These are phyloP conservation scores for Xenentodon cancila DNA, from an alignment of 2,797 vertebrate species.

Conservation along the genomic window DNA sequence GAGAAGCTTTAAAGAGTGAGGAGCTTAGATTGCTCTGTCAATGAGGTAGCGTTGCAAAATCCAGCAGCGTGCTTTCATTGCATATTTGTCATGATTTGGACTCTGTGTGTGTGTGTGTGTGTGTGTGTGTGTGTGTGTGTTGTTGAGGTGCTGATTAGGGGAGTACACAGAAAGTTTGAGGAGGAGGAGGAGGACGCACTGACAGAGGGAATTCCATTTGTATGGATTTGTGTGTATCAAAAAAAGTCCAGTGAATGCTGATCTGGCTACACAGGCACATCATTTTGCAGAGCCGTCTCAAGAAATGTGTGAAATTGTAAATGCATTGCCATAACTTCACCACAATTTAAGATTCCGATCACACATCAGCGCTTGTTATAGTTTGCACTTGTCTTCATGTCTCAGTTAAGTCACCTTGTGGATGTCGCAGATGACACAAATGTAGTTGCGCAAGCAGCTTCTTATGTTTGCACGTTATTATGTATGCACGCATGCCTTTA, in stretches of 20 bases:
- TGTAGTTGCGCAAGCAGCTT: conserved; percentile 13
- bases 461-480: background rate
- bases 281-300: conserved; percentile 12
- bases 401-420: too few species aligned
- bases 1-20: conserved; percentile 66
- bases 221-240: conserved; percentile 36
- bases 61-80: conserved; percentile 59
- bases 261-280: conserved; percentile 16
- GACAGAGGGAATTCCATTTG: conserved; percentile 72
- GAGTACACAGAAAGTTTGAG: conserved; percentile 63
- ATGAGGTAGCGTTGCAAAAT: conserved; percentile 69
- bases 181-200: conserved; percentile 14
- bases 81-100: conserved; percentile 63
- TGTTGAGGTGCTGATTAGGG: background rate
- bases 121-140: conserved; percentile 26
- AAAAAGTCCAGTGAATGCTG: conserved; percentile 8
- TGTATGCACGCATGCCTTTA: background rate
- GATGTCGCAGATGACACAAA: background rate
- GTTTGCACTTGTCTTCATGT: conserved; percentile 1
- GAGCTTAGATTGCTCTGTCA: conserved; percentile 64
- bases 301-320: conserved; percentile 7
- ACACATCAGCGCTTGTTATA: conserved; percentile 1
- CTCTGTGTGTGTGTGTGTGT: conserved; percentile 24
- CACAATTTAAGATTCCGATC: background rate
- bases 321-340: conserved; percentile 8